A percentile compares a stretch with the other conserved stretches of the same genome.
These are phyloP conservation scores for Ammodytes marinus DNA, from an alignment of 2,113 vertebrate species.

Conservation along the genomic window DNA sequence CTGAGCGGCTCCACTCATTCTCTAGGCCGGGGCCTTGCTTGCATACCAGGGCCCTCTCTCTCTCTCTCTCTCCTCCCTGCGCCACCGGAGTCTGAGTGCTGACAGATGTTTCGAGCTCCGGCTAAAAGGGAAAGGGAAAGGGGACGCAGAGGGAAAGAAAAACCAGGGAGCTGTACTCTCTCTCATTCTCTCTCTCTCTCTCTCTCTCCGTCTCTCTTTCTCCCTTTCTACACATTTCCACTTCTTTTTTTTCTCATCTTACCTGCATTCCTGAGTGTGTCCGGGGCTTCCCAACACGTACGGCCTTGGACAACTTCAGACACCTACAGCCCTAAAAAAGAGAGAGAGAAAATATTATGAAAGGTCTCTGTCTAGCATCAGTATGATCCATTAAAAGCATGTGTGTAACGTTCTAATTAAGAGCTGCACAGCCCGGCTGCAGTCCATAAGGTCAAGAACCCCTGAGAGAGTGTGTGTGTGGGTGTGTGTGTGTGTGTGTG, in stretches of 20 bases:
- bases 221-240: constrained; percentile 31
- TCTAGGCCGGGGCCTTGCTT: constrained; percentile 80
- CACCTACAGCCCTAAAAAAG: constrained; percentile 38
- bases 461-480: constrained; percentile 10
- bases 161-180: constrained; percentile 46
- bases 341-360: constrained; percentile 22
- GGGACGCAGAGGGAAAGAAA: constrained; percentile 47
- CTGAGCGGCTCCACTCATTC: constrained; percentile 91
- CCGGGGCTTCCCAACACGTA: neutral
- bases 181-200: constrained; percentile 20
- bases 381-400: constrained; percentile 19
- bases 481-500: too few species aligned
- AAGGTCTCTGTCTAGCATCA: constrained; percentile 15
- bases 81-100: constrained; percentile 89
- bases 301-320: constrained; percentile 29
- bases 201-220: constrained; percentile 16
- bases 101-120: constrained; percentile 94
- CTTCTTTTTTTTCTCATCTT: constrained; percentile 52
- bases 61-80: constrained; percentile 43
- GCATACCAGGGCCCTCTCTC: constrained; percentile 83
- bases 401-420: constrained; percentile 57
- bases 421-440: constrained; percentile 21
- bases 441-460: constrained; percentile 48
- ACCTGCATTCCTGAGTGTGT: constrained; percentile 14
- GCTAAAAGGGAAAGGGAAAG: constrained; percentile 80